phyloP scores from a whole-genome alignment of 2,888 invertebrate genomes.

The Stomorhina lunata region DNA sequence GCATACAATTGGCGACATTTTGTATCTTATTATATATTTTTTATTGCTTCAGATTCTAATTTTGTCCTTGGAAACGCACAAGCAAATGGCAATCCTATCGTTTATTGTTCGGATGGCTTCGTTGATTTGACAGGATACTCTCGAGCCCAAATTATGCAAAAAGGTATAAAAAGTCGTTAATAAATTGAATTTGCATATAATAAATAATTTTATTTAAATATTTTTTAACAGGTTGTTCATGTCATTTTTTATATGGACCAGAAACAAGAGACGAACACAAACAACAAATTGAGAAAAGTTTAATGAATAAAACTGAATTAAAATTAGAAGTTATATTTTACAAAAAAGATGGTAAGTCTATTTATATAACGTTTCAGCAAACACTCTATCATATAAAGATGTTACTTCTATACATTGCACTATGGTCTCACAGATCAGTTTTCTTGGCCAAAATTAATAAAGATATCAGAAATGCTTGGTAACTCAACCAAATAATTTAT shows the following conservation, averaged over 20 bases:
- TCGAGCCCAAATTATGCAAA: slow-evolving; percentile 97
- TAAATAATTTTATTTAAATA: background rate
- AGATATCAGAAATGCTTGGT: no score
- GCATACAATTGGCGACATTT: no score
- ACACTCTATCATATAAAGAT: no score
- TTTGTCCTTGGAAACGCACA: slow-evolving; percentile 97
- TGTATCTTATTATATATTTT: no score
- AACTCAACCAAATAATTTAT: no score
- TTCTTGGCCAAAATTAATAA: no score
- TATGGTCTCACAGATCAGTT: no score
- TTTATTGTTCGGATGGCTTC: slow-evolving; percentile 97
- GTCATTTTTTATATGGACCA: slow-evolving; percentile 95
- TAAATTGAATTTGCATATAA: background rate
- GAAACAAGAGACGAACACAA: slow-evolving; percentile 95
- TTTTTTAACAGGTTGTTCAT: slow-evolving; percentile 86
- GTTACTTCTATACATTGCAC: no score
- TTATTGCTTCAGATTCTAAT: slow-evolving; percentile 92
- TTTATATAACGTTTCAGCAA: no score
- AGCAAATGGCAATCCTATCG: slow-evolving; percentile 93
- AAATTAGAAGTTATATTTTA: slow-evolving; percentile 97
- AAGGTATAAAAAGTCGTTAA: slow-evolving; percentile 81
- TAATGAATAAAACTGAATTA: slow-evolving; percentile 94
- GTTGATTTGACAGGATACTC: slow-evolving; percentile 96
- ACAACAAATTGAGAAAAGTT: slow-evolving; percentile 91
- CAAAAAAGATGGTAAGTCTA: slow-evolving; percentile 93